Percentiles rank a stretch among this genome's conserved stretches.
Conservation (phyloP, 2,113 vertebrate genomes). For the Cygnus atratus region DNA sequence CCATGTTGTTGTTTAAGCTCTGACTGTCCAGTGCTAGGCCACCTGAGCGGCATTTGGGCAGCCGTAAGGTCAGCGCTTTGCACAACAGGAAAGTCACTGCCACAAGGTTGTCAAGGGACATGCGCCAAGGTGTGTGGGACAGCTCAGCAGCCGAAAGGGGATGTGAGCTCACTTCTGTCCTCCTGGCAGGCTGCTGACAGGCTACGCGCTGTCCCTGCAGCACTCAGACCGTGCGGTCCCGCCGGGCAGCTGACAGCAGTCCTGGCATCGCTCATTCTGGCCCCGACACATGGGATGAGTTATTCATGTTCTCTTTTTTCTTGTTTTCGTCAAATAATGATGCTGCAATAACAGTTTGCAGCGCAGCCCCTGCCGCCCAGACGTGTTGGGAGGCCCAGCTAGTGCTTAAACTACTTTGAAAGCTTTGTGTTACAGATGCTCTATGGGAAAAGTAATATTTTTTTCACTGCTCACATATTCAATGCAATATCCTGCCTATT, state of each 20-base stretch:
- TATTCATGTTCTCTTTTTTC: background rate
- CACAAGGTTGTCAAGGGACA: background rate
- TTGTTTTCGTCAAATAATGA: background rate
- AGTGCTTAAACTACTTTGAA: background rate
- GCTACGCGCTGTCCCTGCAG: background rate
- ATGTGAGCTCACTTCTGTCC: background rate
- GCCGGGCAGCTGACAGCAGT: background rate
- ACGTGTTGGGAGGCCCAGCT: background rate
- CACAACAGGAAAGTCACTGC: background rate
- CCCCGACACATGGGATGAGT: background rate
- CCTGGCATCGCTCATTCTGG: background rate
- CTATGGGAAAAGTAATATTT: background rate
- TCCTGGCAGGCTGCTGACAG: background rate
- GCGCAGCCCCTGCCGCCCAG: background rate
- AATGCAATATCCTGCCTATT: background rate
- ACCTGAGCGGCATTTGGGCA: background rate
- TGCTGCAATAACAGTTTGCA: background rate
- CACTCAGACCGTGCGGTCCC: background rate
- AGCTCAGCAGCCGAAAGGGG: background rate
- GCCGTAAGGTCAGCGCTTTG: background rate
- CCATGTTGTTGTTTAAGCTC: background rate
- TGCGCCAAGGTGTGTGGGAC: background rate
- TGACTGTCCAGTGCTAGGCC: background rate
- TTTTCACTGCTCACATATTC: conserved; percentile 31
- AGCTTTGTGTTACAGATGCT: conserved; percentile 12